These are phyloP conservation scores for Nemotelus nigrinus DNA, from an alignment of 2,888 invertebrate genomes.

Conservation along the genomic window DNA sequence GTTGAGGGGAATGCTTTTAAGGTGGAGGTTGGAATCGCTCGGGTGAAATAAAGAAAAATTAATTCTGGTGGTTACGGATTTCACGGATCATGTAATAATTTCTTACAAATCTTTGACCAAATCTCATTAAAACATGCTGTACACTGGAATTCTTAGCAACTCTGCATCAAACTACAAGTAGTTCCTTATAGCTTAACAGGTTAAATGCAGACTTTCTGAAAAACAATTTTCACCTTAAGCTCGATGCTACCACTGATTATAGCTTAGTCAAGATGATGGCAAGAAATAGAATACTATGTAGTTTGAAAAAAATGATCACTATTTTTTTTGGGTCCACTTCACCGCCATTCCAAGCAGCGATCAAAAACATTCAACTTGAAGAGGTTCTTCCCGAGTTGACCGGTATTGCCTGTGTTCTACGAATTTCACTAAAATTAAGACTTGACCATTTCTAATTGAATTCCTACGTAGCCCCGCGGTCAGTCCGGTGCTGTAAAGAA, in stretches of 20 bases:
- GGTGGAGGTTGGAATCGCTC: background rate
- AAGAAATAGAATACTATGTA: background rate
- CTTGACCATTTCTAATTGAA: slow-evolving; percentile 44
- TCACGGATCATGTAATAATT: too few species aligned
- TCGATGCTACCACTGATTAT: background rate
- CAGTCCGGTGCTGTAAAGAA: background rate
- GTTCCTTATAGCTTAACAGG: too few species aligned
- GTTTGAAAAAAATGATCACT: too few species aligned
- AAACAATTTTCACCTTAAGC: background rate
- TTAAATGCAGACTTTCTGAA: too few species aligned
- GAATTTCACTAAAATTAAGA: slow-evolving; percentile 40
- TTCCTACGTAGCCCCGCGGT: slow-evolving; percentile 15
- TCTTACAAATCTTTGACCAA: too few species aligned
- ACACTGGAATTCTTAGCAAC: too few species aligned
- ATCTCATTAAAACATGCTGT: too few species aligned
- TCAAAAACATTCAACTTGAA: too few species aligned
- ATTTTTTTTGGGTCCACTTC: background rate
- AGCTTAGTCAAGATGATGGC: background rate
- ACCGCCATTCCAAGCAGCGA: background rate
- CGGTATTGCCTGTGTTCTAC: slow-evolving; percentile 23
- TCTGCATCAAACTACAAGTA: too few species aligned
- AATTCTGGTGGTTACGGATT: too few species aligned
- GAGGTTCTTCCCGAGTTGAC: too few species aligned
- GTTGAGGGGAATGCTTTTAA: background rate
- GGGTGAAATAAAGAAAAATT: too few species aligned